phyloP scores from a whole-genome alignment of 2,113 vertebrate genomes.

The Mus spicilegus region DNA sequence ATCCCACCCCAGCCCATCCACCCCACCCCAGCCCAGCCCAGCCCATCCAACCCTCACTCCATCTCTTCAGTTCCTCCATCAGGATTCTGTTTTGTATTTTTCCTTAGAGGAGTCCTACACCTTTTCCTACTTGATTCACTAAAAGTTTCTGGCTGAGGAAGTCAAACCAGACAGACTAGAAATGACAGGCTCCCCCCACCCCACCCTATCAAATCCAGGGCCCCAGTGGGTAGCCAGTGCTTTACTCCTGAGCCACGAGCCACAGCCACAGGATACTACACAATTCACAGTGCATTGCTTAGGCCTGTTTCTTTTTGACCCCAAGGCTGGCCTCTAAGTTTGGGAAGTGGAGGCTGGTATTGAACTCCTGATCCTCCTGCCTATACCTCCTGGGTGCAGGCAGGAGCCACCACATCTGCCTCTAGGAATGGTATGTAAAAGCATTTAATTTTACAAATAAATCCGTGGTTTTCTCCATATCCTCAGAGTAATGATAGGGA shows the following conservation, averaged over 20 bases:
- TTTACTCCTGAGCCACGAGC: background rate
- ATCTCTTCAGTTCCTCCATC: background rate
- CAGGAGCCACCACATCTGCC: background rate
- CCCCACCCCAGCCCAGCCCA: too few species aligned
- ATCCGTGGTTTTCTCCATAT: background rate
- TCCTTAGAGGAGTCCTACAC: background rate
- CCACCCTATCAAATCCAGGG: background rate
- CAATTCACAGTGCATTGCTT: background rate
- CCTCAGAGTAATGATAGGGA: background rate
- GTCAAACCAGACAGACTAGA: background rate
- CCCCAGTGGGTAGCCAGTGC: background rate
- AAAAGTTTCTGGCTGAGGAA: background rate
- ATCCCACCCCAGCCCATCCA: too few species aligned
- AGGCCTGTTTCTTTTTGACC: background rate
- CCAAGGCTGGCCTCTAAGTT: background rate
- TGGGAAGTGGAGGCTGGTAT: background rate
- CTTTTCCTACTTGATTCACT: background rate
- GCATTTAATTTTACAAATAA: background rate
- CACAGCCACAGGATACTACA: background rate
- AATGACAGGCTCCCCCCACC: background rate
- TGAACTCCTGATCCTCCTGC: background rate
- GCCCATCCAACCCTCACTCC: too few species aligned
- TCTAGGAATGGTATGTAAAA: conserved; percentile 22
- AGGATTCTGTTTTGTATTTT: background rate
- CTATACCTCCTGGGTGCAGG: background rate